Conservation (phyloP, 2,888 invertebrate genomes). For the Scrobipalpa costella region DNA sequence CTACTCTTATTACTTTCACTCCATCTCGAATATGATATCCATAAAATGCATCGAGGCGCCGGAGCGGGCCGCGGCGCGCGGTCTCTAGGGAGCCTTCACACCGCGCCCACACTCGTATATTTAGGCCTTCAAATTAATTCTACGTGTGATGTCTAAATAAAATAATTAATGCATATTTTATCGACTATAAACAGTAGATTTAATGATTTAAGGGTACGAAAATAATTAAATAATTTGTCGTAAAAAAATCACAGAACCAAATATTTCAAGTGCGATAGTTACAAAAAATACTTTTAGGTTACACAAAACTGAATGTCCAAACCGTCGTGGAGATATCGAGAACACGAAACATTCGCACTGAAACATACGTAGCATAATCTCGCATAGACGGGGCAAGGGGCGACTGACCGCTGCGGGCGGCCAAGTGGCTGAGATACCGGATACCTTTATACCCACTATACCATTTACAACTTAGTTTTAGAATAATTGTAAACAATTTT, state of each 20-base stretch:
- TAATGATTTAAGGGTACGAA: conserved; percentile 8
- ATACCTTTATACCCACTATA: not conserved
- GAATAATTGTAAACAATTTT: too few species aligned
- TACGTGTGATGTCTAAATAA: conserved; percentile 21
- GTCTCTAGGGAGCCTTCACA: not conserved
- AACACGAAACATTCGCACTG: conserved; percentile 50
- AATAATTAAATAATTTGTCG: conserved; percentile 24
- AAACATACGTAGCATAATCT: conserved; percentile 68
- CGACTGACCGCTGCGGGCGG: not conserved
- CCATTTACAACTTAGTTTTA: too few species aligned
- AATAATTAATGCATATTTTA: conserved; percentile 18
- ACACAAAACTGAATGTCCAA: conserved; percentile 3
- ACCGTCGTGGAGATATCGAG: conserved; percentile 2
- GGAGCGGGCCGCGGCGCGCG: not conserved
- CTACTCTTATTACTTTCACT: conserved; percentile 53
- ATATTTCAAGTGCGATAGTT: conserved; percentile 29
- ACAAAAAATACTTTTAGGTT: not conserved
- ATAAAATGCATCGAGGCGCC: conserved; percentile 50
- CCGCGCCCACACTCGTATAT: too few species aligned
- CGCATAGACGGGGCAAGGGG: conserved; percentile 57
- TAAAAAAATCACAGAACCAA: conserved; percentile 29
- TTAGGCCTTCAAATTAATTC: conserved; percentile 26
- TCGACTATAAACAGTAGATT: conserved; percentile 9
- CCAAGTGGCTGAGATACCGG: not conserved
- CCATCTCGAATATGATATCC: conserved; percentile 43